phyloP scores from a whole-genome alignment of 1,140 invertebrate species.

The Bombus confusus region DNA sequence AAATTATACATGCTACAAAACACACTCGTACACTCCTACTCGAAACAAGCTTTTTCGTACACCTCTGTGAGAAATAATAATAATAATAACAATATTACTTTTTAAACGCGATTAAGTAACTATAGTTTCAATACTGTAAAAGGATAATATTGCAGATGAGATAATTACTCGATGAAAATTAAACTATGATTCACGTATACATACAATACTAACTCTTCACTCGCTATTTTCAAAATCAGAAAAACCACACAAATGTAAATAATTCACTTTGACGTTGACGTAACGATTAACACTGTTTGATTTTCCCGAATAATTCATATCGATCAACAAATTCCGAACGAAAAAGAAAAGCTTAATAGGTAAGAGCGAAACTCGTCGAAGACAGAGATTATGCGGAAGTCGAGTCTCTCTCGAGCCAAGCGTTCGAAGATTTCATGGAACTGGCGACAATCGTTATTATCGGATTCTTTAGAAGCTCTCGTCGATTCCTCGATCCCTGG shows the following conservation, averaged over 20 bases:
- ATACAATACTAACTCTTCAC: not conserved
- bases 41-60: not conserved
- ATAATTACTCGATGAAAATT: not conserved
- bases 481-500: conserved; percentile 72
- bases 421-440: not conserved
- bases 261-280: no score
- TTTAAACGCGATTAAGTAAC: no score
- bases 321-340: not conserved
- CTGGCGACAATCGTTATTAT: conserved; percentile 37
- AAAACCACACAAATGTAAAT: not conserved
- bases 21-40: not conserved
- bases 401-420: not conserved
- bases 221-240: not conserved
- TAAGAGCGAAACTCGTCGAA: not conserved
- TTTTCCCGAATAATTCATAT: not conserved
- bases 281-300: not conserved
- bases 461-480: conserved; percentile 73
- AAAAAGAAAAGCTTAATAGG: no score
- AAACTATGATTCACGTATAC: not conserved
- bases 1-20: not conserved
- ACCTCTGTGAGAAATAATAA: not conserved
- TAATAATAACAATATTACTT: not conserved
- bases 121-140: no score
- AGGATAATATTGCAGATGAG: no score
- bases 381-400: not conserved